Percentiles rank a stretch among this genome's conserved stretches.
phyloP scores from a whole-genome alignment of 2,113 vertebrate species.

The Sula dactylatra region DNA sequence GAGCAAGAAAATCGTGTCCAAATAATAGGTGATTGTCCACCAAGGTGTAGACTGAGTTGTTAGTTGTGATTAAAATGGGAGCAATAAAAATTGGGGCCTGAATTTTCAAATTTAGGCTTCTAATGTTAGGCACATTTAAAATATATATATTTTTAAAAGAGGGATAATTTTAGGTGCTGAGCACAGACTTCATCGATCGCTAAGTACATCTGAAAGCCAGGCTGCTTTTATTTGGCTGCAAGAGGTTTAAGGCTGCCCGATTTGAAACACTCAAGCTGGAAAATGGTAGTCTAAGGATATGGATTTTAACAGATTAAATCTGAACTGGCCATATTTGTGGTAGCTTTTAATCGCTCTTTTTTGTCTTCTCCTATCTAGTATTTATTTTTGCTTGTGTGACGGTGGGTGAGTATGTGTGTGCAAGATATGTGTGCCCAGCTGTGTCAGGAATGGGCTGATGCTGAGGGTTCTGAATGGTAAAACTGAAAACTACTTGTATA shows the following conservation, averaged over 20 bases:
- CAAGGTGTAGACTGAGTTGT: background rate
- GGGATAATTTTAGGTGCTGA: conserved; percentile 25
- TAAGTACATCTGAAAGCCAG: background rate
- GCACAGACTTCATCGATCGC: background rate
- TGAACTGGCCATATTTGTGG: conserved; percentile 11
- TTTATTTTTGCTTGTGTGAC: too few relatives aligned
- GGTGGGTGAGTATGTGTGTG: too few relatives aligned
- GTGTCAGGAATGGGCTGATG: too few relatives aligned
- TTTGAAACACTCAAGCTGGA: background rate
- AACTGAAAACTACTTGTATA: too few relatives aligned
- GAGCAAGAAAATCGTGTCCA: background rate
- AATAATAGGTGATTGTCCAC: background rate
- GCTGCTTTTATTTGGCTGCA: background rate
- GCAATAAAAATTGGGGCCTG: background rate
- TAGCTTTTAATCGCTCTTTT: background rate
- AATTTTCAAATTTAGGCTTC: conserved; percentile 21
- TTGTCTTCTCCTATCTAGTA: too few relatives aligned
- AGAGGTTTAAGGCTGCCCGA: background rate
- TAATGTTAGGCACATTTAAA: too few relatives aligned
- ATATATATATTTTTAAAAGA: background rate
- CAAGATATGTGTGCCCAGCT: too few relatives aligned
- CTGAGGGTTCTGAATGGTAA: too few relatives aligned
- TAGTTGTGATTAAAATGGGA: background rate
- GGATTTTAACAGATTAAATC: conserved; percentile 17
- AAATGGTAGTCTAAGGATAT: background rate